Percentiles rank a stretch among this genome's conserved stretches.
These are phyloP conservation scores for Brachionus calyciflorus DNA, from an alignment of 1,140 invertebrate genomes.

Conservation along the genomic window DNA sequence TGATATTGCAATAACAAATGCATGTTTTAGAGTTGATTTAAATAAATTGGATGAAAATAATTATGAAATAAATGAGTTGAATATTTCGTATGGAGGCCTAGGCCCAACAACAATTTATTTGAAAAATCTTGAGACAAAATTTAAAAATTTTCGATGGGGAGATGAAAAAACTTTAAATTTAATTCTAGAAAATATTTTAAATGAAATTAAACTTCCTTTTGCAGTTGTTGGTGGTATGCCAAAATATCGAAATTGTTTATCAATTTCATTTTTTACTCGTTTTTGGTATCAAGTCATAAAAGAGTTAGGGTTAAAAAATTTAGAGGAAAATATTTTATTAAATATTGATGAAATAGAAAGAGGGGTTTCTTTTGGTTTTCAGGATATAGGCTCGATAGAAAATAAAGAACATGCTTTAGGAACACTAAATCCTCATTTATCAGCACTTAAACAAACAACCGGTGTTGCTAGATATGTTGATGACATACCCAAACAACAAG, in stretches of 20 bases:
- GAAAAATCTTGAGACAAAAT: not conserved
- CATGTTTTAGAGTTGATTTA: constrained; percentile 60
- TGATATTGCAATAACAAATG: constrained; percentile 91
- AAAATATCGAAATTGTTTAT: constrained; percentile 75
- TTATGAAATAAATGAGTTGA: constrained; percentile 66
- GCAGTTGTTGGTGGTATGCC: constrained; percentile 83
- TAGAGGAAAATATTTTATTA: not conserved
- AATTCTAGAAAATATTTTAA: not conserved
- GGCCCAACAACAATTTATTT: constrained; percentile 72
- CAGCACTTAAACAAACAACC: constrained; percentile 80
- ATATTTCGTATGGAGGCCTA: constrained; percentile 83
- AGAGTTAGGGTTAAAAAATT: not conserved
- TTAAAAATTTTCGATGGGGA: not conserved
- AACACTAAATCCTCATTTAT: constrained; percentile 74
- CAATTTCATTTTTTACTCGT: constrained; percentile 81
- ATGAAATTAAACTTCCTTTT: constrained; percentile 19
- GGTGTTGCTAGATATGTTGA: constrained; percentile 88
- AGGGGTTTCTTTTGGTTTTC: constrained; percentile 58
- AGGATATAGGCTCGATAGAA: constrained; percentile 65
- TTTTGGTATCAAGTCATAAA: constrained; percentile 63
- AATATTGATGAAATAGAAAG: constrained; percentile 23
- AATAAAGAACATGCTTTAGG: constrained; percentile 71
- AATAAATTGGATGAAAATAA: constrained; percentile 54
- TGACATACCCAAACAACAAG: constrained; percentile 73
- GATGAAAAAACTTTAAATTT: not conserved